A percentile compares a stretch with the other conserved stretches of the same genome.
These are phyloP conservation scores for Meta bourneti DNA, from an alignment of 2,888 invertebrate genomes.

Conservation along the genomic window DNA sequence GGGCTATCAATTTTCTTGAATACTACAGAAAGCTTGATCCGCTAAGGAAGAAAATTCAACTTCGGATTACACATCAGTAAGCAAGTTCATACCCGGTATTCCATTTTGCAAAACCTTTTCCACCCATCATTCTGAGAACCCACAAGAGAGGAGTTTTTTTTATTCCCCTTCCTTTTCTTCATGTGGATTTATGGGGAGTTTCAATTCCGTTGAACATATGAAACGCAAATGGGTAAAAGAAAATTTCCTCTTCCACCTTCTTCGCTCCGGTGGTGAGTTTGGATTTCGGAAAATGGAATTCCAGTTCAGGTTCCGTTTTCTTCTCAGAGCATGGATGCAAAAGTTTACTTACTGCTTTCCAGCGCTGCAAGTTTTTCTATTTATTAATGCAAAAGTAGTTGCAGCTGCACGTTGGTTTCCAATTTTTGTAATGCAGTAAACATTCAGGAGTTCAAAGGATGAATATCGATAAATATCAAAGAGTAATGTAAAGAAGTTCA, in stretches of 20 bases:
- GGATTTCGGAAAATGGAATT: constrained; percentile 22
- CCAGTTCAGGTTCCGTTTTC: background rate
- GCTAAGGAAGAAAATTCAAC: constrained; percentile 30
- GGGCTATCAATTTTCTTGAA: constrained; percentile 3
- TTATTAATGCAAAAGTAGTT: background rate
- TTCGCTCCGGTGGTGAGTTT: background rate
- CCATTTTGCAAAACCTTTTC: constrained; percentile 33
- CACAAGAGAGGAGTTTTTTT: constrained; percentile 7
- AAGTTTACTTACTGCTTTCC: background rate
- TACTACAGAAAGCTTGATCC: background rate
- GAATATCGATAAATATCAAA: no score
- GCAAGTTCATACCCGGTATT: constrained; percentile 22
- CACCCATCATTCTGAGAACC: constrained; percentile 17
- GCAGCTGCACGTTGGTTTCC: background rate
- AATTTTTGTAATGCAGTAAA: no score
- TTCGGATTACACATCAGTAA: constrained; percentile 42
- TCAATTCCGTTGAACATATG: background rate
- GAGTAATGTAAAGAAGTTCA: no score
- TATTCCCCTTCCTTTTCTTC: background rate
- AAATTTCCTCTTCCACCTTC: background rate
- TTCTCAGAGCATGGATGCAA: background rate
- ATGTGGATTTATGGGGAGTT: background rate
- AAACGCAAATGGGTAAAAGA: background rate
- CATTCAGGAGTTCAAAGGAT: no score
- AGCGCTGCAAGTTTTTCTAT: background rate